These are phyloP conservation scores for Sthenelais limicola DNA, from an alignment of 2,888 invertebrate genomes.

Conservation along the genomic window DNA sequence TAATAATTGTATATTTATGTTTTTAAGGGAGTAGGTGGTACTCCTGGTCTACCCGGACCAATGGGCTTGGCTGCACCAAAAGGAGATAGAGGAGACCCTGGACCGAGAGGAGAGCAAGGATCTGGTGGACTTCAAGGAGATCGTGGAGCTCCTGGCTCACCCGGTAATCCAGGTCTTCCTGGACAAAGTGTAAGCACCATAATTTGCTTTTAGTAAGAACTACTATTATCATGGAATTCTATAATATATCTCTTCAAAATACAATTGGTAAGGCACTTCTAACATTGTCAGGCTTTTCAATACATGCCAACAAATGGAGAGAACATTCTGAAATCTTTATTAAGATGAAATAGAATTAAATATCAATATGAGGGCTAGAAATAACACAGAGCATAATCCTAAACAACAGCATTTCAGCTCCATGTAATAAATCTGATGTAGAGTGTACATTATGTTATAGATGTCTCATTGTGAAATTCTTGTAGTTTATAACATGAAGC, in stretches of 20 bases:
- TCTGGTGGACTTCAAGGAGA: constrained; percentile 46
- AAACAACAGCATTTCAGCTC: no score
- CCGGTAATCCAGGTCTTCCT: constrained; percentile 48
- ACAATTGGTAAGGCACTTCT: no score
- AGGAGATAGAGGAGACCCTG: constrained; percentile 49
- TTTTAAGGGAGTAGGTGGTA: constrained; percentile 42
- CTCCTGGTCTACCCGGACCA: constrained; percentile 45
- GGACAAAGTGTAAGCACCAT: constrained; percentile 37
- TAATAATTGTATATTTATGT: no score
- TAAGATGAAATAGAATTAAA: no score
- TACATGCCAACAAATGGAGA: no score
- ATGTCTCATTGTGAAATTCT: no score
- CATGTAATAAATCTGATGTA: no score
- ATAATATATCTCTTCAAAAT: neutral
- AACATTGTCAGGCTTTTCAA: no score
- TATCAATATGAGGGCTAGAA: no score
- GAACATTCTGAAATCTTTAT: no score
- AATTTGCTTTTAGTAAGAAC: neutral
- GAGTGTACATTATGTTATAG: no score
- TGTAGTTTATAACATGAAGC: neutral
- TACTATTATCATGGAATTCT: neutral
- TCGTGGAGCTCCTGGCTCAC: constrained; percentile 43
- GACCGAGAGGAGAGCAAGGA: constrained; percentile 49
- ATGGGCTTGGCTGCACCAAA: constrained; percentile 46
- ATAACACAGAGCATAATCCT: no score